These are phyloP conservation scores for Amorpha juglandis DNA, from an alignment of 2,888 invertebrate genomes.

Conservation along the genomic window DNA sequence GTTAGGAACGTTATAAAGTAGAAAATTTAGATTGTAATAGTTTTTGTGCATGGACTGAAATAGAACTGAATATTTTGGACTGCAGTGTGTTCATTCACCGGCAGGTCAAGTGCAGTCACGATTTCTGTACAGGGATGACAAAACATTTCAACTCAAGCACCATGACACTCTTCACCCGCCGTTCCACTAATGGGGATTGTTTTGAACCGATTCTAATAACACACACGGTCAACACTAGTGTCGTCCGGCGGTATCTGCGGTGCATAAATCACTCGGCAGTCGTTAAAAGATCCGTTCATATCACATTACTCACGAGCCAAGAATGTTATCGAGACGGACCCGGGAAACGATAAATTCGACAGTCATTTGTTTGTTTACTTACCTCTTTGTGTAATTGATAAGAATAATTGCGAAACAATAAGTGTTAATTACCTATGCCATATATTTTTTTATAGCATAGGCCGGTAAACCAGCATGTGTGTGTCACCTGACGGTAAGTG, in stretches of 20 bases:
- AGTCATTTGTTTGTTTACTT: conserved; percentile 8
- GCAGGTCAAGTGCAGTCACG: neutral
- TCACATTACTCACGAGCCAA: conserved; percentile 1
- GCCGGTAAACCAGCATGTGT: no score
- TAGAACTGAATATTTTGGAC: no score
- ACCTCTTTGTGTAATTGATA: neutral
- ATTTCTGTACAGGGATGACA: no score
- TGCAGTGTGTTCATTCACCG: no score
- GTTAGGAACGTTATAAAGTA: no score
- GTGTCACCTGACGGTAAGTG: no score
- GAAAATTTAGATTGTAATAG: no score
- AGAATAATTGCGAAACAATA: neutral
- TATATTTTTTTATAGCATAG: no score
- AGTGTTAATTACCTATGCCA: no score
- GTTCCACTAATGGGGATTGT: neutral
- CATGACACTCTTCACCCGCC: no score
- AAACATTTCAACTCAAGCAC: no score
- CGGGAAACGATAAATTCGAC: conserved; percentile 2
- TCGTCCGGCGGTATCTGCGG: neutral
- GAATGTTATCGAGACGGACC: conserved; percentile 3
- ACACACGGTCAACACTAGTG: neutral
- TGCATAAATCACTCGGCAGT: neutral
- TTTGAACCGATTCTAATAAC: neutral
- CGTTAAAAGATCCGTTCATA: neutral
- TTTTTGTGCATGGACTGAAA: no score